These are phyloP conservation scores for Microtus montanus DNA, from an alignment of 2,113 vertebrate species.

Conservation along the genomic window DNA sequence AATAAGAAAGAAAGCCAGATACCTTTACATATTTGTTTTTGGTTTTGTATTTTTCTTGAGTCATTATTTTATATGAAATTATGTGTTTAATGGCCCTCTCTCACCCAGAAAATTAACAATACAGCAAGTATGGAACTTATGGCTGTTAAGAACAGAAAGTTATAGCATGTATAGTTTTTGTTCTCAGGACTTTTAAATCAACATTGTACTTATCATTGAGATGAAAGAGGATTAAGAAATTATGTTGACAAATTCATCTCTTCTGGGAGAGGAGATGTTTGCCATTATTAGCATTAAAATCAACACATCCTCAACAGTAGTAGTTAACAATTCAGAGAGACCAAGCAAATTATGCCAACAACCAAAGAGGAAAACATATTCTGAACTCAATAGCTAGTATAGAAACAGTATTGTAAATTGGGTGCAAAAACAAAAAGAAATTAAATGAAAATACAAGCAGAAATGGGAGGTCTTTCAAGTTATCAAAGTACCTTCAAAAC, in stretches of 20 bases:
- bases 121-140: neutral
- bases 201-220: neutral
- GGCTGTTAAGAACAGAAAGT: neutral
- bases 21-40: neutral
- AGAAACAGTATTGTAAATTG: neutral
- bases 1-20: neutral
- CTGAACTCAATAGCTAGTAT: neutral
- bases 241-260: neutral
- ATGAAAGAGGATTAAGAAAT: neutral
- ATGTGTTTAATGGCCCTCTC: neutral
- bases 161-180: neutral
- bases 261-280: neutral
- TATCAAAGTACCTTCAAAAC: neutral
- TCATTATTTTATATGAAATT: neutral
- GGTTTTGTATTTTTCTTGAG: neutral
- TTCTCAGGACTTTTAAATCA: neutral
- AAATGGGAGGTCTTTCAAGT: neutral
- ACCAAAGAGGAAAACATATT: neutral
- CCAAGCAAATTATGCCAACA: neutral
- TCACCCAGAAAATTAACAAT: neutral
- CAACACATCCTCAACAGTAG: neutral
- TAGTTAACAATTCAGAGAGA: neutral
- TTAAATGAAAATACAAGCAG: neutral
- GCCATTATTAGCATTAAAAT: neutral
- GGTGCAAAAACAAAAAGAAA: neutral